A percentile compares a stretch with the other conserved stretches of the same genome.
Evolutionary conservation across 1,140 invertebrate genomes (phyloP).

Genomic region (Caerostris darwini): DNA sequence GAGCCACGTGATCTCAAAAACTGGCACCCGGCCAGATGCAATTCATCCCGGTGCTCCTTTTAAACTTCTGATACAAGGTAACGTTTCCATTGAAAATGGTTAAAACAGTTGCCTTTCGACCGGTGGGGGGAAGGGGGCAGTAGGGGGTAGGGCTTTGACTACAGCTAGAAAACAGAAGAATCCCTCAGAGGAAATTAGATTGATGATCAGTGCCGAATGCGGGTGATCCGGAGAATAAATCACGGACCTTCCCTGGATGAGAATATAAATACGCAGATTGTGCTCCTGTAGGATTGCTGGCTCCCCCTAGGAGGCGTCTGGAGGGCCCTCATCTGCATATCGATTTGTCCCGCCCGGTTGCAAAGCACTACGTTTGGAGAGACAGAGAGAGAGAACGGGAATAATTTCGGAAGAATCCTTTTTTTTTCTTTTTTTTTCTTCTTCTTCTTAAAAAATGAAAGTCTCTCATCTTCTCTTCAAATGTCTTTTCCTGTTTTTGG

Average conservation of each 20-base stretch:
- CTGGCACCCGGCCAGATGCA: conserved; percentile 22
- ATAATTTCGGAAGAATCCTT: not conserved
- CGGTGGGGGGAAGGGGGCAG: no score
- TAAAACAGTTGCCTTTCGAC: conserved; percentile 28
- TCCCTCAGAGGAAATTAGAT: conserved; percentile 56
- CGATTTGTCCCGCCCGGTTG: conserved; percentile 38
- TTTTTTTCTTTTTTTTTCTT: not conserved
- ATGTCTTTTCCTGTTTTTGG: no score
- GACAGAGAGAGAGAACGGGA: not conserved
- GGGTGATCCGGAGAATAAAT: conserved; percentile 41
- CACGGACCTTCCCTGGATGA: not conserved
- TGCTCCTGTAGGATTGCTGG: conserved; percentile 20
- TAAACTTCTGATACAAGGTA: conserved; percentile 17
- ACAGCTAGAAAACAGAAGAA: not conserved
- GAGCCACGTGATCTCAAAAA: not conserved
- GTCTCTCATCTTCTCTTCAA: no score
- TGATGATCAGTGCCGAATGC: conserved; percentile 62
- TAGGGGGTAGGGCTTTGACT: no score
- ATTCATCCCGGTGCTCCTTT: not conserved
- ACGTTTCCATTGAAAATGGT: conserved; percentile 31
- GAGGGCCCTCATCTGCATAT: conserved; percentile 54
- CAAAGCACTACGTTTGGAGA: not conserved
- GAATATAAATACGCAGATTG: conserved; percentile 34
- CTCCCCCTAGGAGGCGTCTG: conserved; percentile 55
- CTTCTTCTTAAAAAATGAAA: not conserved